A percentile compares a stretch with the other conserved stretches of the same genome.
Conservation (phyloP, 1,140 invertebrate genomes). For the Tribolium castaneum region DNA sequence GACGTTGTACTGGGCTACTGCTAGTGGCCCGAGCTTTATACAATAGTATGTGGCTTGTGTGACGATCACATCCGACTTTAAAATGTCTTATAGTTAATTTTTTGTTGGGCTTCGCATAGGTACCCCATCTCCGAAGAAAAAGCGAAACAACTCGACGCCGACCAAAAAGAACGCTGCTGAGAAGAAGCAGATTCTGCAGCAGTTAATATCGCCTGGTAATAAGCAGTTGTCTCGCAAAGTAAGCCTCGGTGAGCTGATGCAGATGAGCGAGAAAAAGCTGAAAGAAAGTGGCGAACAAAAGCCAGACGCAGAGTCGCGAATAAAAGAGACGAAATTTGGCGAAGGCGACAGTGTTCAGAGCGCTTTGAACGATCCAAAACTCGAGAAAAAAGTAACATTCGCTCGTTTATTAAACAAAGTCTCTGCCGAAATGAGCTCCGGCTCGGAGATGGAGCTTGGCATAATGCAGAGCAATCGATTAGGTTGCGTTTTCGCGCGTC, state of each 20-base stretch:
- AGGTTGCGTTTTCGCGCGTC: conserved; percentile 62
- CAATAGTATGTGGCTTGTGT: conserved; percentile 43
- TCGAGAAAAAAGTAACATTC: conserved; percentile 82
- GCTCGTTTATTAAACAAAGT: conserved; percentile 78
- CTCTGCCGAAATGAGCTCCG: conserved; percentile 78
- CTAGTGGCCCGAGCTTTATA: conserved; percentile 17
- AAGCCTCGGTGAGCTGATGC: conserved; percentile 75
- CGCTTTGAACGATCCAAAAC: conserved; percentile 71
- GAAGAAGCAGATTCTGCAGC: conserved; percentile 80
- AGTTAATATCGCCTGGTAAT: conserved; percentile 70
- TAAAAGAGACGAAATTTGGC: conserved; percentile 71
- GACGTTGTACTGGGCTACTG: not conserved
- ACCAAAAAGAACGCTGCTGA: conserved; percentile 76
- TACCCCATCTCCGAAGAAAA: conserved; percentile 76
- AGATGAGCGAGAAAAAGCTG: conserved; percentile 71
- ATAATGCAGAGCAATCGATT: conserved; percentile 63
- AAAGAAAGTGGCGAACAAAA: conserved; percentile 53
- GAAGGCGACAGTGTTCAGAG: conserved; percentile 65
- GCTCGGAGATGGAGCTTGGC: conserved; percentile 72
- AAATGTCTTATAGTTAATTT: not conserved
- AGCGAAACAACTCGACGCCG: conserved; percentile 78
- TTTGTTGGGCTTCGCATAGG: conserved; percentile 67
- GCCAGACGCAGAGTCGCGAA: conserved; percentile 53
- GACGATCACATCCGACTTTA: not conserved
- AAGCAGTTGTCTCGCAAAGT: conserved; percentile 68